Base-by-base conservation (phyloP, 2,888 invertebrate species). In the Schizaphis graminum region DNA sequence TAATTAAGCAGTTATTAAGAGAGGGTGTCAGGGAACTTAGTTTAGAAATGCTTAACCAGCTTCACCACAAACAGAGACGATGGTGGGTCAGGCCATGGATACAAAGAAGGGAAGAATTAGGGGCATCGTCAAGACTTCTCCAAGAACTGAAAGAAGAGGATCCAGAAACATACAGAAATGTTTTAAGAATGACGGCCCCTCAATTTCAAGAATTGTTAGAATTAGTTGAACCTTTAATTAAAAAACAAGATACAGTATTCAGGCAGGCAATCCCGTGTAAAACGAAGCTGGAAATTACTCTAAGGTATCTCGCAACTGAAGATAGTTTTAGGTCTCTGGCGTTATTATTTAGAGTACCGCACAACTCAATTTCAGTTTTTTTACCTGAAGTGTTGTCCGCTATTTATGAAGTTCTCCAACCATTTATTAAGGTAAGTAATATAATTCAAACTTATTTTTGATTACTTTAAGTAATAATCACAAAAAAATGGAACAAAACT, bases 101-200 rank as follows among this genome's bases (percentile, higher is more conserved):
- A 90, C 90, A 77, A 77, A 90, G 61, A 67, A 90, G 89, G 61
- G 89, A 90, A 90, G 90, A 90, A 90, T 90, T 90, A 49, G 90
- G 90, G 35, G 90, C 67, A 67, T 90, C 90, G n/a, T 90, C 90
- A 67, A 90, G 90, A 90, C 90, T 90, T 90, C n/a, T 61, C 21
- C 26, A 44, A 61, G 89, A 57, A 57, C 89, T 56, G 89, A 57
- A 89, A 89, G 85, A 89, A 89, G 56, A 89, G 89, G 56, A 89
- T 89, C 89, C 89, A 89, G 89, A 89, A 57, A 89, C 89, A 89
- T 89, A 89, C 41, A 56, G 89, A 56, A 89, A 89, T 56, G 89
- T 89, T 89, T 89, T 89, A 56, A 89, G 57, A 89, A 89, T 61
- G 89, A 89, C 89, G 61, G 61, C 41, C 57, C 44, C 47, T 89